Percentiles rank a stretch among this genome's conserved stretches.
These are phyloP conservation scores for Chorisops tibialis DNA, from an alignment of 2,888 invertebrate genomes.

Conservation along the genomic window DNA sequence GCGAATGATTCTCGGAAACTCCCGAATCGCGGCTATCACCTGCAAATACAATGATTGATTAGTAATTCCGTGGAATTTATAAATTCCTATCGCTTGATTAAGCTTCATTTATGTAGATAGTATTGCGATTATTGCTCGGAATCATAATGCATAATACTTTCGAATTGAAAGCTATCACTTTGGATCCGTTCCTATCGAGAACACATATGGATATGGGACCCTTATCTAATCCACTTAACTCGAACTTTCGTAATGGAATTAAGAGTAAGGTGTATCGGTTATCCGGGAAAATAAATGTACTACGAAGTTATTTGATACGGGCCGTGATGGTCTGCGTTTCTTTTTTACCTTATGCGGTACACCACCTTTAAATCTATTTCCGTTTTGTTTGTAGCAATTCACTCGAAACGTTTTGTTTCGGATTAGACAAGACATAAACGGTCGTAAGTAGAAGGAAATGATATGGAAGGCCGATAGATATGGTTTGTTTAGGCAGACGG, in stretches of 20 bases:
- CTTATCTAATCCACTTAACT: conserved; percentile 26
- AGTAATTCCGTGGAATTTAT: neutral
- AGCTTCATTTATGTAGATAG: neutral
- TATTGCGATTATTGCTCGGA: neutral
- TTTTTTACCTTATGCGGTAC: too few species aligned
- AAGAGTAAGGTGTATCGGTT: conserved; percentile 14
- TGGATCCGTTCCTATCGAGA: neutral
- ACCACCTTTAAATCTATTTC: too few species aligned
- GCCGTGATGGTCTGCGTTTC: neutral
- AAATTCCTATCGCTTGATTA: too few species aligned
- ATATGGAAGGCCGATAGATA: too few species aligned
- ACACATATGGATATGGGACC: neutral
- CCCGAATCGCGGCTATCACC: conserved; percentile 76
- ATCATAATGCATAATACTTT: neutral
- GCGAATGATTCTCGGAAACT: conserved; percentile 70
- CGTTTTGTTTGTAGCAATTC: too few species aligned
- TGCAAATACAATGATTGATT: conserved; percentile 41
- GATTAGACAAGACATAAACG: too few species aligned
- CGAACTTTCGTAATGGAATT: conserved; percentile 21
- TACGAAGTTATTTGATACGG: conserved; percentile 1
- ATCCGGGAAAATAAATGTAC: conserved; percentile 7
- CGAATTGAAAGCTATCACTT: neutral
- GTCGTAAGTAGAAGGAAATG: too few species aligned
- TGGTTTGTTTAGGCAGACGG: too few species aligned
- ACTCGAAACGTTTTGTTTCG: too few species aligned